Percentiles rank a stretch among this genome's conserved stretches.
These are phyloP conservation scores for Cuculus canorus DNA, from an alignment of 2,797 vertebrate genomes.

Conservation along the genomic window DNA sequence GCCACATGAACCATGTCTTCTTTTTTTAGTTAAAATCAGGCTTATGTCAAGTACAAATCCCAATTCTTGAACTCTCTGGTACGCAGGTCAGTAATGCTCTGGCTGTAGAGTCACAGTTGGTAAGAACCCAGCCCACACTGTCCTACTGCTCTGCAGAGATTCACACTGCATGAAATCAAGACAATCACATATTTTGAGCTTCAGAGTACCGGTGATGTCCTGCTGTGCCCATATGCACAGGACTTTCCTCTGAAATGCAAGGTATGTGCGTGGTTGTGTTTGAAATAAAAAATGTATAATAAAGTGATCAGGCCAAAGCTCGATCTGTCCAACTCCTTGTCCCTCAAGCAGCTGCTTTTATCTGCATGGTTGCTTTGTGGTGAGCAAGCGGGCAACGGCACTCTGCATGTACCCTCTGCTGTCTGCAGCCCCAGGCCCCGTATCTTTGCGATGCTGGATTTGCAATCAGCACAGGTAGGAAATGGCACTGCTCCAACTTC, in stretches of 20 bases:
- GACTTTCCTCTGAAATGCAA: background rate
- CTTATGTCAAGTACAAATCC: no score
- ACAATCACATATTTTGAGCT: background rate
- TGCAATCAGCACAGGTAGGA: background rate
- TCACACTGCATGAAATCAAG: background rate
- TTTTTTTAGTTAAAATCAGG: no score
- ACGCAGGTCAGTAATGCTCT: no score
- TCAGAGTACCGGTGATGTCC: background rate
- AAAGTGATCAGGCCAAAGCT: background rate
- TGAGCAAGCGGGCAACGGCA: background rate
- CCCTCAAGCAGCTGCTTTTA: background rate
- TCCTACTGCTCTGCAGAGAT: background rate
- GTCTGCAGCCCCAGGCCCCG: background rate
- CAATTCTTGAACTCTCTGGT: no score
- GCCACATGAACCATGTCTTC: no score
- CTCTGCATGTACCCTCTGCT: background rate
- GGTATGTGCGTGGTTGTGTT: background rate
- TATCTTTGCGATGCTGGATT: background rate
- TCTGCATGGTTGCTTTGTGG: rapidly evolving
- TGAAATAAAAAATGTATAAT: background rate
- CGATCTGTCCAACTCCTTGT: background rate
- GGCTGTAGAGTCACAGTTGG: no score
- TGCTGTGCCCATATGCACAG: background rate
- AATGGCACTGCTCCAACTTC: background rate
- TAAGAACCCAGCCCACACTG: background rate